Evolutionary conservation across 2,797 vertebrate species (phyloP), one percentile per base, ranked within the genome.

Genomic region (Siniperca undulata): DNA sequence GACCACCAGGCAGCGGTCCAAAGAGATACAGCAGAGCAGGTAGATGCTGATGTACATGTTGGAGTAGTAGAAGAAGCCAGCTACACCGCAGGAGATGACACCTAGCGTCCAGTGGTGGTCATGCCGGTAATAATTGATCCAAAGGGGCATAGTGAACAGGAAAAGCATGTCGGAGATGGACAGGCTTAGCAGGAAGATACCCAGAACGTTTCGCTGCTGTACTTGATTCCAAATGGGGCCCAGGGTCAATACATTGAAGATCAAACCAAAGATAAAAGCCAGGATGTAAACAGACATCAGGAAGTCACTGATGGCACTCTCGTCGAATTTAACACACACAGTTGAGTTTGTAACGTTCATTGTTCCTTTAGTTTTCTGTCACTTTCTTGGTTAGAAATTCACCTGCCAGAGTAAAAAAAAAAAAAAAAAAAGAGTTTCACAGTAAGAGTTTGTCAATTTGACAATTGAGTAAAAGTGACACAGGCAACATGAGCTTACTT

Each of bases 1-100:
- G 75, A 97, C 88, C 13, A 94, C 92, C 58, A 97, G 86, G 89
- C 94, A 96, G 80, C 96, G 96, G 80, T 97, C 96, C 58, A 96
- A 87, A 0, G 96, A 97, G 89, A 97, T 96, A n/a, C 95, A 96
- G 87, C 96, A 97, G 53, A 97, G 95, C 52, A 97, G 90, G 81
- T 52, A 95, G 84, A 95, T 96, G 87, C 96, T 96, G 85, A 95
- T 92, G 83, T 97, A 97, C 93, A 96, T 95, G 90, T 97, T 97
- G 83, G 96, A 94, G 92, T 97, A 97, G 91, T 95, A 97, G 70
- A 97, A 68, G 77, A 97, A 97, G 46, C 96, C 96, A 0, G 93
- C 93, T 4, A 96, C 4, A 11, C 88, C 92, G 83, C 96, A 97
- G 40, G 92, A 80, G 0, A 0, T 0, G 1, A 3, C 24, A 3